A percentile compares a stretch with the other conserved stretches of the same genome.
Conservation (phyloP, 2,113 vertebrate species). For the Acanthisitta chloris region DNA sequence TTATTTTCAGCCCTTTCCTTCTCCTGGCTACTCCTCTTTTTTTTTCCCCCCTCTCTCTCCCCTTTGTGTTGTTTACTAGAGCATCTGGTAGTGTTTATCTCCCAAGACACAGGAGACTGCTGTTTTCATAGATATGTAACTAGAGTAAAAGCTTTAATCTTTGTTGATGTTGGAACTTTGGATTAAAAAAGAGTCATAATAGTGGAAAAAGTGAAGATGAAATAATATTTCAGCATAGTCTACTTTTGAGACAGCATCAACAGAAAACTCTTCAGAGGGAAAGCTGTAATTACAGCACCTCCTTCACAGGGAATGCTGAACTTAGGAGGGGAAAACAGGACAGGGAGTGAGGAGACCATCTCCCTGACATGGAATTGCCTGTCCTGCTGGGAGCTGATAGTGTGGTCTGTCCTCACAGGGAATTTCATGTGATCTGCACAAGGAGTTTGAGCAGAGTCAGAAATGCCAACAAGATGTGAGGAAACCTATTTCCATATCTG, state of each 20-base stretch:
- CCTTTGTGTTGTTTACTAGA: conserved; percentile 25
- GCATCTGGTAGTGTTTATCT: conserved; percentile 59
- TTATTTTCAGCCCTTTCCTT: background rate
- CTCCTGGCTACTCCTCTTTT: background rate
- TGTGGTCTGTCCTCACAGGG: background rate
- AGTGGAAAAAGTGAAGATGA: conserved; percentile 33
- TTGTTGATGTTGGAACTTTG: conserved; percentile 37
- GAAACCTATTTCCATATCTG: background rate
- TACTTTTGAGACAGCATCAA: background rate
- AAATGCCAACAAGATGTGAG: background rate
- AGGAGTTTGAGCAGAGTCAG: background rate
- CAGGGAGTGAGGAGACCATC: background rate
- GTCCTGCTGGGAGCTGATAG: background rate
- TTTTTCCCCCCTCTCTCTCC: background rate
- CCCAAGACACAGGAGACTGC: conserved; percentile 20
- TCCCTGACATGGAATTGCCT: background rate
- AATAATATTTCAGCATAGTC: conserved; percentile 5
- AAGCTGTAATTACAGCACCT: background rate
- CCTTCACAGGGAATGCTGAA: background rate
- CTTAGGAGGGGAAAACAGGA: background rate
- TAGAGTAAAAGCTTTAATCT: conserved; percentile 37
- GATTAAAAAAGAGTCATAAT: conserved; percentile 29
- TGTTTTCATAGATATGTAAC: conserved; percentile 56
- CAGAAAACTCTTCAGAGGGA: background rate
- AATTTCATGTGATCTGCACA: background rate